Evolutionary conservation across 35 echinoderm and acorn worm genomes (phyloP), one percentile per base, ranked within the genome.

Genomic region (Lytechinus variegatus): DNA sequence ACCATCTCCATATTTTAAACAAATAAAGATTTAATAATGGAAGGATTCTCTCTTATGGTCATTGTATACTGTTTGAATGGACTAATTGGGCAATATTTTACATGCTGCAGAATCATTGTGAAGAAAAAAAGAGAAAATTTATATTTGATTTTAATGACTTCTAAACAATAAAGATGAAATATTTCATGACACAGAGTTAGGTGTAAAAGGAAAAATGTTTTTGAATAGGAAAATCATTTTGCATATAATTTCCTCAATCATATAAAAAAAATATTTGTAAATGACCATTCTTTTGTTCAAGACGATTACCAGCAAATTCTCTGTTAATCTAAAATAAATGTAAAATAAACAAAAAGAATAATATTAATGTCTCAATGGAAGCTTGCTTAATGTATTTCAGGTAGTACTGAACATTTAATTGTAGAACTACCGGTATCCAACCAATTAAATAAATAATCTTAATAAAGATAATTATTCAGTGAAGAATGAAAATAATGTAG

Each of bases 311-410:
- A 79, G 66, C 66, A 79, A 79, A 19, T 79, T 79, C 16, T 79
- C 66, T 79, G 66, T 24, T 24, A 79, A n/a, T 79, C 66, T 79
- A 79, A 79, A 79, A 79, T 79, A 79, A 24, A 79, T 24, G 4
- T n/a, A 79, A 79, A 79, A 79, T 79, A 79, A 79, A 79, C 66
- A 79, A 79, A 79, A 79, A 79, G 66, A 79, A 79, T 79, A 79
- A 79, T 24, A 24, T 79, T 24, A 79, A 24, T 79, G 66, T 79
- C 66, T 79, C 66, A 79, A 79, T 79, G 66, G 66, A 79, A 79
- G 66, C 66, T 79, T 24, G 66, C 66, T 79, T n/a, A 79, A 79
- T 79, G 66, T 79, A 79, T 79, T 79, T 79, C 8, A 14, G 66
- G 14, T 79, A 79, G 66, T 24, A 79, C 19, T 24, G 33, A 44